Percentiles rank a stretch among this genome's conserved stretches.
phyloP scores from a whole-genome alignment of 1,140 invertebrate species.

The Pseudomyrmex concolor region DNA sequence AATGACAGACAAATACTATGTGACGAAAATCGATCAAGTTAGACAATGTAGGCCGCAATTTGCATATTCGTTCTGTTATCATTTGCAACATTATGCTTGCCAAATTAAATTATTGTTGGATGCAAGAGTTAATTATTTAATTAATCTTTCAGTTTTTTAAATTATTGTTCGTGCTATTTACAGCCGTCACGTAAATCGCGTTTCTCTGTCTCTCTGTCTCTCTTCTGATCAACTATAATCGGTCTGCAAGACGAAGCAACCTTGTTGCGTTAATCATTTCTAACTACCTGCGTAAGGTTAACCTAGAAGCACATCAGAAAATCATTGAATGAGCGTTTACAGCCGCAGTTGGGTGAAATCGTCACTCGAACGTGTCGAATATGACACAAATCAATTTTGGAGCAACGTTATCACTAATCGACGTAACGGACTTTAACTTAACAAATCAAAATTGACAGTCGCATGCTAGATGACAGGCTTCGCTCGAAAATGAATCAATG shows the following conservation, averaged over 20 bases:
- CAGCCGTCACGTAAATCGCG: conserved; percentile 3
- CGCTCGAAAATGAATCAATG: not conserved
- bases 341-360: not conserved
- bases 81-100: no score
- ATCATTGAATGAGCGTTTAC: not conserved
- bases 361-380: no score
- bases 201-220: not conserved
- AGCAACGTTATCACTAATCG: not conserved
- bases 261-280: not conserved
- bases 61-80: no score
- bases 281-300: conserved; percentile 11
- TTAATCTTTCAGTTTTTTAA: not conserved
- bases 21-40: not conserved
- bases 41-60: no score
- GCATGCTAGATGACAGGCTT: conserved; percentile 9
- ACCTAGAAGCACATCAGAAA: not conserved
- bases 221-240: not conserved
- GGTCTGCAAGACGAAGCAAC: not conserved
- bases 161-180: not conserved
- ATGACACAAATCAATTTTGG: not conserved
- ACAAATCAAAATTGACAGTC: conserved; percentile 34
- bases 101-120: not conserved
- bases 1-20: not conserved
- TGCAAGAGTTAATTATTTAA: not conserved
- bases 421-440: not conserved